Conservation (phyloP, 2,888 invertebrate species). For the Ctena decussata region DNA sequence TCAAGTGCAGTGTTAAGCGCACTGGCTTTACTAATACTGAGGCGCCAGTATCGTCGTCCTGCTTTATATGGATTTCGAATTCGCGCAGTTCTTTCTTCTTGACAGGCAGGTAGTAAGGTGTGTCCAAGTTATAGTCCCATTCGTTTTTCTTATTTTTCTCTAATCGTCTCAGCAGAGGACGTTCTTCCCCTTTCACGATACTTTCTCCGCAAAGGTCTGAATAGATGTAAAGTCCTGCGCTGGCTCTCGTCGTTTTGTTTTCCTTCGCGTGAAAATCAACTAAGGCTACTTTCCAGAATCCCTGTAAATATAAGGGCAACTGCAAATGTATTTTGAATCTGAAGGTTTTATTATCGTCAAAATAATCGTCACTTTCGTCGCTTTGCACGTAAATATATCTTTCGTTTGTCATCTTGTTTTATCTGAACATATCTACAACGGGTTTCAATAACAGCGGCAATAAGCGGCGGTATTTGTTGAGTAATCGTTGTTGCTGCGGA, state of each 20-base stretch:
- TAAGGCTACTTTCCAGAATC: slow-evolving; percentile 45
- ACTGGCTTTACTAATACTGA: slow-evolving; percentile 36
- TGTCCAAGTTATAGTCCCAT: slow-evolving; percentile 39
- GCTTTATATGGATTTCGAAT: slow-evolving; percentile 57
- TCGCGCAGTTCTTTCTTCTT: slow-evolving; percentile 46
- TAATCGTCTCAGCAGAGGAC: slow-evolving; percentile 45
- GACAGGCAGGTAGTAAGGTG: no score
- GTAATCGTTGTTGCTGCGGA: not conserved
- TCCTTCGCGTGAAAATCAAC: slow-evolving; percentile 37
- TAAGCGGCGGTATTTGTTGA: slow-evolving; percentile 4
- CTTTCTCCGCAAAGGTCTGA: slow-evolving; percentile 48
- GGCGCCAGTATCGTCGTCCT: not conserved
- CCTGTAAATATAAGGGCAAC: slow-evolving; percentile 15
- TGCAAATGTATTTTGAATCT: slow-evolving; percentile 42
- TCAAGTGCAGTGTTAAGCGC: slow-evolving; percentile 52
- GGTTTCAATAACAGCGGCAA: slow-evolving; percentile 9
- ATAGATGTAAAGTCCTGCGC: slow-evolving; percentile 31
- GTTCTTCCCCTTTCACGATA: slow-evolving; percentile 46
- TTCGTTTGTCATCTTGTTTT: slow-evolving; percentile 12
- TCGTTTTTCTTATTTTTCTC: slow-evolving; percentile 22
- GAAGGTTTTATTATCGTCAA: not conserved
- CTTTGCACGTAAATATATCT: not conserved
- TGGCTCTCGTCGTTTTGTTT: not conserved
- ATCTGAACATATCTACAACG: not conserved
- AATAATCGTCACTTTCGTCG: not conserved